A percentile compares a stretch with the other conserved stretches of the same genome.
Evolutionary conservation across 2,113 vertebrate genomes (phyloP).

Genomic region (Phycodurus eques): DNA sequence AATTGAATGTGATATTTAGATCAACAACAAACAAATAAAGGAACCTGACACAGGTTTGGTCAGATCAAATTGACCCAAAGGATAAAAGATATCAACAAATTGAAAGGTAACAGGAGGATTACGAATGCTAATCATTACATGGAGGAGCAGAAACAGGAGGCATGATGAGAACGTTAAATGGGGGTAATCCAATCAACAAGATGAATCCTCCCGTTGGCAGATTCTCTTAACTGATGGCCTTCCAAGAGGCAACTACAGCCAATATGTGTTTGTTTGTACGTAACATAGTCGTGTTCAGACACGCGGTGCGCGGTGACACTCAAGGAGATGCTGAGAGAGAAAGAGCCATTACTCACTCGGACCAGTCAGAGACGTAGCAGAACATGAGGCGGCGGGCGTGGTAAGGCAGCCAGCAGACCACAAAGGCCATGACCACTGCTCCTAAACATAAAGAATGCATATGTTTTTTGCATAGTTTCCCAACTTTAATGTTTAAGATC

Average conservation of each 20-base stretch:
- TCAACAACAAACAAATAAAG: background rate
- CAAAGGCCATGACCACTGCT: conserved; percentile 91
- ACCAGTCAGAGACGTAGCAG: conserved; percentile 88
- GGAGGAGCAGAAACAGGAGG: background rate
- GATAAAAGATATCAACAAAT: background rate
- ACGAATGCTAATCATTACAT: background rate
- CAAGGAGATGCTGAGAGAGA: background rate
- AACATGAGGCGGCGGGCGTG: conserved; percentile 93
- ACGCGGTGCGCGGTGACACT: background rate
- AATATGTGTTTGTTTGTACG: background rate
- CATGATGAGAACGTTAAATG: conserved; percentile 16
- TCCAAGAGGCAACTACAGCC: conserved; percentile 1
- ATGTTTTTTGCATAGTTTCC: too few relatives aligned
- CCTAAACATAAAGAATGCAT: conserved; percentile 66
- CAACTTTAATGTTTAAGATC: too few relatives aligned
- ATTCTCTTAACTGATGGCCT: conserved; percentile 20
- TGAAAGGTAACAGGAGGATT: background rate
- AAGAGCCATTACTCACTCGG: conserved; percentile 80
- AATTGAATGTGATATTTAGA: background rate
- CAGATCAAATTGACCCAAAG: background rate
- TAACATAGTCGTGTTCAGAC: background rate
- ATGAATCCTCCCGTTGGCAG: conserved; percentile 24
- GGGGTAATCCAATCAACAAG: conserved; percentile 33
- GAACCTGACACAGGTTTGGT: background rate
- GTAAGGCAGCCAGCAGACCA: conserved; percentile 96